These are phyloP conservation scores for Sinohyriopsis cumingii DNA, from an alignment of 2,888 invertebrate genomes.

Conservation along the genomic window DNA sequence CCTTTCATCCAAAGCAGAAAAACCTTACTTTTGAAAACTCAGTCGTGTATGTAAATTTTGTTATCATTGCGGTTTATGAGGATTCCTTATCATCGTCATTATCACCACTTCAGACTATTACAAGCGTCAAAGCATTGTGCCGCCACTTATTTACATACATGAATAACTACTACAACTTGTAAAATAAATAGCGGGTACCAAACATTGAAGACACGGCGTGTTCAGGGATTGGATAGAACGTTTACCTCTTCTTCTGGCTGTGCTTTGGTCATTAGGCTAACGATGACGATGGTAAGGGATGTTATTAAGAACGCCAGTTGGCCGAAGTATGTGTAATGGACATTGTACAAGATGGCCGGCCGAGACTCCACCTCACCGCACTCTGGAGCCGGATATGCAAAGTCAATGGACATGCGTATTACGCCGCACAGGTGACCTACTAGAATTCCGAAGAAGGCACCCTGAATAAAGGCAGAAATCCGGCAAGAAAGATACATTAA, in stretches of 20 bases:
- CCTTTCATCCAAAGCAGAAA: no score
- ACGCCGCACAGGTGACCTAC: constrained; percentile 71
- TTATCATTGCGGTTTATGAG: no score
- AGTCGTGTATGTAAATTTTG: no score
- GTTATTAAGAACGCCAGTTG: constrained; percentile 56
- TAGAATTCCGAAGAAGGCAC: constrained; percentile 73
- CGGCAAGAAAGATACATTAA: no score
- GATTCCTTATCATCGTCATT: no score
- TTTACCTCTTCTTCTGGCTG: constrained; percentile 48
- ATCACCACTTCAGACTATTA: no score
- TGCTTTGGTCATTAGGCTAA: constrained; percentile 52
- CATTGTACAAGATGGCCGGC: constrained; percentile 59
- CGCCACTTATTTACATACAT: no score
- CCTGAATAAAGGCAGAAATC: constrained; percentile 46
- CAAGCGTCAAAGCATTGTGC: no score
- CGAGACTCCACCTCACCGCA: constrained; percentile 72
- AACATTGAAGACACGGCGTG: no score
- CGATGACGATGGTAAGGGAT: constrained; percentile 48
- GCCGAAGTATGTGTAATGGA: constrained; percentile 68
- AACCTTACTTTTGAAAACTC: no score
- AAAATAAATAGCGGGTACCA: no score
- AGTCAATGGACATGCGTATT: constrained; percentile 72
- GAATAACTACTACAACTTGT: no score
- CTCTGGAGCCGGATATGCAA: constrained; percentile 70
- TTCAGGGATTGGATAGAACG: neutral